phyloP scores from a whole-genome alignment of 2,888 invertebrate genomes.

The Galerucella calmariensis region DNA sequence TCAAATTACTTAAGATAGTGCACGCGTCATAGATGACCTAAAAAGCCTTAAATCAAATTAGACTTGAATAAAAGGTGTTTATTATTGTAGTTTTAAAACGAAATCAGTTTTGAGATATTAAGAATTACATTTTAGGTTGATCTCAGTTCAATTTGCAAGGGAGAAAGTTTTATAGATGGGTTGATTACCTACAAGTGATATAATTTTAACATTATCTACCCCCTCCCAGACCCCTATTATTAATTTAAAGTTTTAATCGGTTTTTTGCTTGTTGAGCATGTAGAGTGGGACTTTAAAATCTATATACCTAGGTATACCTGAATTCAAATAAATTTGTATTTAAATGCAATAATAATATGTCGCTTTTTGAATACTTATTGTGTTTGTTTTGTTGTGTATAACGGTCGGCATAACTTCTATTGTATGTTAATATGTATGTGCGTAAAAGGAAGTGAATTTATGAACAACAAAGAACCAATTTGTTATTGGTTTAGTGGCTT shows the following conservation, averaged over 20 bases:
- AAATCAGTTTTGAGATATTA: background rate
- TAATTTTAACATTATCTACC: background rate
- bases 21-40: no score
- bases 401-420: background rate
- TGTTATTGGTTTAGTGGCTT: background rate
- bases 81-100: background rate
- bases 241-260: background rate
- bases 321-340: background rate
- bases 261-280: background rate
- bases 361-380: conserved; percentile 10
- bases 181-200: background rate
- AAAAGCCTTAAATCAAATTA: no score
- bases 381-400: background rate
- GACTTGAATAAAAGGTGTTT: no score
- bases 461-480: background rate
- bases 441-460: background rate
- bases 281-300: conserved; percentile 1
- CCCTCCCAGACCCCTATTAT: background rate
- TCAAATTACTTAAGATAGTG: no score
- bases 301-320: background rate
- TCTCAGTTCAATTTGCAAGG: no score
- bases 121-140: background rate
- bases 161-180: background rate
- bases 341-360: background rate
- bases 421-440: background rate